phyloP scores from a whole-genome alignment of 2,888 invertebrate species.

The Apamea monoglypha region DNA sequence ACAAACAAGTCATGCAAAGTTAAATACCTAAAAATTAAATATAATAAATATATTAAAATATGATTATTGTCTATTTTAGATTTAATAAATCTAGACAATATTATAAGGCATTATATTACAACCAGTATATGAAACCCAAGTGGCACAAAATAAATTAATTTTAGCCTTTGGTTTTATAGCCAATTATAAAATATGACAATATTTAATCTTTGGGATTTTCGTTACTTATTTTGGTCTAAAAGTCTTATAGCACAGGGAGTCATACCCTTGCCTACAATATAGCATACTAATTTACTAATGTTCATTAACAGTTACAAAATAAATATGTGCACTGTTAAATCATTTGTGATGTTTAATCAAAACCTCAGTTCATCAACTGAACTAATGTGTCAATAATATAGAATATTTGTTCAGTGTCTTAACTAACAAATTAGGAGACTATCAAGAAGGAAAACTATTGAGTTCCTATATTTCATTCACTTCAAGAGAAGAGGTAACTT shows the following conservation, averaged over 20 bases:
- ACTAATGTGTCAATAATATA: conserved; percentile 60
- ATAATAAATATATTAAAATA: conserved; percentile 84
- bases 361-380: conserved; percentile 64
- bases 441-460: conserved; percentile 68
- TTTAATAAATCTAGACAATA: conserved; percentile 78
- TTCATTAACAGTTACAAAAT: conserved; percentile 64
- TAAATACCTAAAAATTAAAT: conserved; percentile 86
- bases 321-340: conserved; percentile 71
- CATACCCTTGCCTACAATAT: conserved; percentile 50
- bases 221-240: conserved; percentile 68
- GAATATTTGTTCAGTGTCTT: conserved; percentile 81
- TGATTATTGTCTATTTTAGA: conserved; percentile 69
- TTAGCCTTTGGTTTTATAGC: conserved; percentile 86
- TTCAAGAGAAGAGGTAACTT: conserved; percentile 50
- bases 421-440: conserved; percentile 78
- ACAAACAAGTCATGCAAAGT: conserved; percentile 87
- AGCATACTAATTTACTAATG: conserved; percentile 61
- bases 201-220: conserved; percentile 75
- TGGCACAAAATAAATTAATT: conserved; percentile 82
- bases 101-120: conserved; percentile 80
- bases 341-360: conserved; percentile 76
- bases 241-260: conserved; percentile 59
- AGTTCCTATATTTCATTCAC: conserved; percentile 54
- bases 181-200: conserved; percentile 77
- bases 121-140: conserved; percentile 82